These are phyloP conservation scores for Bombus fervidus DNA, from an alignment of 1,140 invertebrate genomes.

Conservation along the genomic window DNA sequence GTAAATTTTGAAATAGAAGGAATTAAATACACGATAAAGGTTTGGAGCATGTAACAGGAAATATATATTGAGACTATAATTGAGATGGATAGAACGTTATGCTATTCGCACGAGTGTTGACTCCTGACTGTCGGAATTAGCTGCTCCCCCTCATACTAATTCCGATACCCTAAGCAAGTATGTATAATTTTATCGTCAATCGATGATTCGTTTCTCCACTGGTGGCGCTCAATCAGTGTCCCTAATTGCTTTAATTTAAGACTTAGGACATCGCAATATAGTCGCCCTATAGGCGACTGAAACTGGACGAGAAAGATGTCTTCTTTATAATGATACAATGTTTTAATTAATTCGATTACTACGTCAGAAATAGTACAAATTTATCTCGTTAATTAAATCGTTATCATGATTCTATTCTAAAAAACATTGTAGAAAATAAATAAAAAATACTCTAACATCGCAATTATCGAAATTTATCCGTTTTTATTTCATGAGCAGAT, in stretches of 20 bases:
- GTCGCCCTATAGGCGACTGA: not conserved
- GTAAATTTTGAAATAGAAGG: not conserved
- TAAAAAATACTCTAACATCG: not conserved
- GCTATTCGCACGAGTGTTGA: not conserved
- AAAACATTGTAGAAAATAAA: not conserved
- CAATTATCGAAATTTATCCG: too few species aligned
- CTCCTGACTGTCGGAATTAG: not conserved
- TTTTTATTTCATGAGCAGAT: not conserved
- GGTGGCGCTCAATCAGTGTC: not conserved
- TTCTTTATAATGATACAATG: not conserved
- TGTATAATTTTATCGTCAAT: not conserved
- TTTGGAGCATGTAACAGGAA: not conserved
- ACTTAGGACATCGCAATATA: too few species aligned
- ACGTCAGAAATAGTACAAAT: too few species aligned
- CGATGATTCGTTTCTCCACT: not conserved
- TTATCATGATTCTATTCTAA: not conserved
- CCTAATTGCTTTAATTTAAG: not conserved
- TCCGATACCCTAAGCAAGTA: not conserved
- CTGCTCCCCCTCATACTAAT: not conserved
- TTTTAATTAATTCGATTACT: too few species aligned
- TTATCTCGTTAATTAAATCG: too few species aligned
- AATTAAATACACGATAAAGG: not conserved
- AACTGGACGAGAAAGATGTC: not conserved
- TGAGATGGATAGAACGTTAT: not conserved
- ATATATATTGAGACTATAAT: not conserved